These are phyloP conservation scores for Diorhabda carinulata DNA, from an alignment of 1,140 invertebrate genomes.

Conservation along the genomic window DNA sequence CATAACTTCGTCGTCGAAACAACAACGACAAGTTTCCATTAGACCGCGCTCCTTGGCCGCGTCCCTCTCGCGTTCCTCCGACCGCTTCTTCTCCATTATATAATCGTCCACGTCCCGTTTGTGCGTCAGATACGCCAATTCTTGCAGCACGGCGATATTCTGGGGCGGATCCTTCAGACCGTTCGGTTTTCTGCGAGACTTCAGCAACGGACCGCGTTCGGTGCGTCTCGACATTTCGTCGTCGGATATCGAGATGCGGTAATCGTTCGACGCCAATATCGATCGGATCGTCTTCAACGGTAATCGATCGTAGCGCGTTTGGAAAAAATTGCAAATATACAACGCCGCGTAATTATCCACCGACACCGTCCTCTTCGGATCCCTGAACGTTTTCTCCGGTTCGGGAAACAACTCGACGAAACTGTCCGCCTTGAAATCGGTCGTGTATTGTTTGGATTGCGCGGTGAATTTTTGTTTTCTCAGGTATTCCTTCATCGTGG, in stretches of 20 bases:
- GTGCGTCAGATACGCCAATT: slow-evolving; percentile 53
- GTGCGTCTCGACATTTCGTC: slow-evolving; percentile 33
- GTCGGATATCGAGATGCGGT: slow-evolving; percentile 41
- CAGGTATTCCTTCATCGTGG: slow-evolving; percentile 52
- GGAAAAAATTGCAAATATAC: slow-evolving; percentile 21
- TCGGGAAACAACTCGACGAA: slow-evolving; percentile 47
- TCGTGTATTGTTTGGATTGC: slow-evolving; percentile 48
- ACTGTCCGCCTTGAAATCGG: slow-evolving; percentile 50
- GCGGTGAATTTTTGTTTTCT: slow-evolving; percentile 38
- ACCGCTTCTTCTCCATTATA: slow-evolving; percentile 19
- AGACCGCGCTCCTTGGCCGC: slow-evolving; percentile 40
- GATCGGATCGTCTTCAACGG: slow-evolving; percentile 8
- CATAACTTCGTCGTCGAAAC: slow-evolving; percentile 59
- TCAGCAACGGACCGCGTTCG: slow-evolving; percentile 33
- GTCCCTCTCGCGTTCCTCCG: slow-evolving; percentile 37
- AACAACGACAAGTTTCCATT: slow-evolving; percentile 54
- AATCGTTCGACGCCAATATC: slow-evolving; percentile 21
- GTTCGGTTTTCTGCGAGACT: slow-evolving; percentile 27
- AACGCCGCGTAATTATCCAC: background rate
- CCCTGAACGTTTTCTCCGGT: slow-evolving; percentile 19
- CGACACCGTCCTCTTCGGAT: slow-evolving; percentile 10
- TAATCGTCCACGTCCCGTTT: slow-evolving; percentile 46
- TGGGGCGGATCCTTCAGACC: slow-evolving; percentile 28
- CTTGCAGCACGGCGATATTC: slow-evolving; percentile 50
- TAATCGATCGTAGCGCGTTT: slow-evolving; percentile 17